A percentile compares a stretch with the other conserved stretches of the same genome.
Conservation (phyloP, 1,140 invertebrate species). For the Aphelinus atriplicis region DNA sequence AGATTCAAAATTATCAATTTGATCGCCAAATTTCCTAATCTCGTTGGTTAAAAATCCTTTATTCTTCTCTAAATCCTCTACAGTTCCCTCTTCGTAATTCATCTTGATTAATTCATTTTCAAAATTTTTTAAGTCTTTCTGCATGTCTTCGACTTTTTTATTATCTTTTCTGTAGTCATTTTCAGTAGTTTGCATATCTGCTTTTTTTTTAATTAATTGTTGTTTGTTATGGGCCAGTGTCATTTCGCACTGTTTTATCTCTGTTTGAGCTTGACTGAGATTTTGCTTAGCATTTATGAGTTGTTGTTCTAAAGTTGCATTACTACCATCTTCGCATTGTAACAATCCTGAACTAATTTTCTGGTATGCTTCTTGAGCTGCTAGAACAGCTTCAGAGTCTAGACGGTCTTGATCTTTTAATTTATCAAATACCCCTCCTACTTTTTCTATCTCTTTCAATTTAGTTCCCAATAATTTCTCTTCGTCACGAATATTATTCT, state of each 20-base stretch:
- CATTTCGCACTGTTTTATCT: conserved; percentile 82
- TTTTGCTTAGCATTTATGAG: conserved; percentile 83
- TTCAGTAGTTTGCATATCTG: conserved; percentile 77
- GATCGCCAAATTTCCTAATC: conserved; percentile 67
- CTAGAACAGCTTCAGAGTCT: conserved; percentile 75
- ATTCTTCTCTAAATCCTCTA: conserved; percentile 69
- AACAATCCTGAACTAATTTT: conserved; percentile 86
- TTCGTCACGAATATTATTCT: conserved; percentile 79
- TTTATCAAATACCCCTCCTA: conserved; percentile 73
- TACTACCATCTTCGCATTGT: conserved; percentile 81
- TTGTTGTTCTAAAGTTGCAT: conserved; percentile 89
- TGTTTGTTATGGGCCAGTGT: conserved; percentile 77
- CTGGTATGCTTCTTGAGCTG: conserved; percentile 83
- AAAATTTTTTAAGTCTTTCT: conserved; percentile 71
- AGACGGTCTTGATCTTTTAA: conserved; percentile 75
- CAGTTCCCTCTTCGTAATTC: conserved; percentile 75
- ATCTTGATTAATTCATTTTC: conserved; percentile 70
- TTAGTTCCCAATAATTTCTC: conserved; percentile 73
- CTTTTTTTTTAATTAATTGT: conserved; percentile 75
- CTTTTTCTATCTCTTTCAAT: conserved; percentile 74
- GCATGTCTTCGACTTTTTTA: conserved; percentile 70
- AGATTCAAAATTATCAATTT: conserved; percentile 71
- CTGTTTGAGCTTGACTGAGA: conserved; percentile 81
- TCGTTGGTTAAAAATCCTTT: conserved; percentile 67
- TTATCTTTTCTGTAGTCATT: conserved; percentile 79